Evolutionary conservation across 2,113 vertebrate species (phyloP), one percentile per base, ranked within the genome.

Genomic region (Hippoglossus stenolepis): DNA sequence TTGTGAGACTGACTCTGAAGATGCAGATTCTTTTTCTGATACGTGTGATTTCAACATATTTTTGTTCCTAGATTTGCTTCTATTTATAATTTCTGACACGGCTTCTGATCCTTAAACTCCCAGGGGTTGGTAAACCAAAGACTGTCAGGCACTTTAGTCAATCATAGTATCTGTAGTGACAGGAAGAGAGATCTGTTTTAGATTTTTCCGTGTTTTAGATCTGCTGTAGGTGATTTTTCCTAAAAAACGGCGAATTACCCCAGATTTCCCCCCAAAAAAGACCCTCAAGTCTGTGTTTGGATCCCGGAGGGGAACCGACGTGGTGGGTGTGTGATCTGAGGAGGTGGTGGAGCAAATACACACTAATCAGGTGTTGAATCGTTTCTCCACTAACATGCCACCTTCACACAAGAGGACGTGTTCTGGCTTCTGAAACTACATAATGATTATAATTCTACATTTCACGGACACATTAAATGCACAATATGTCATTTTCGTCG

Each of bases 71-170:
- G 15, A 26, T n/a, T 20, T 18, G 26, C 12, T 75, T 64, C 0
- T 75, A 73, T 65, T 77, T 45, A 69, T 53, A 18, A 72, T 78
- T 84, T 83, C 81, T 73, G 71, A 83, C 75, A 66, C 57, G 74
- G 67, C 77, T 89, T 87, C 68, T 69, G 76, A 83, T 82, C 56
- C 80, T 66, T 79, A 40, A 84, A 21, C 79, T 82, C 73, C 6
- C 65, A 66, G 56, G 53, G 82, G 82, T 92, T 92, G 80, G 83
- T 81, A 87, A 88, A 93, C 87, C 91, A 92, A 93, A 93, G 92
- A 91, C 53, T 77, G 85, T 82, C 80, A 65, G 78, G 83, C 85
- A 85, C 92, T 87, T 88, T 85, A 88, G 75, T 86, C 60, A 53
- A 60, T 70, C 67, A 35, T 53, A 31, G 40, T n/a, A 60, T 43